Evolutionary conservation across 2,113 vertebrate species (phyloP).

Genomic region (Mesoclemmys tuberculata): DNA sequence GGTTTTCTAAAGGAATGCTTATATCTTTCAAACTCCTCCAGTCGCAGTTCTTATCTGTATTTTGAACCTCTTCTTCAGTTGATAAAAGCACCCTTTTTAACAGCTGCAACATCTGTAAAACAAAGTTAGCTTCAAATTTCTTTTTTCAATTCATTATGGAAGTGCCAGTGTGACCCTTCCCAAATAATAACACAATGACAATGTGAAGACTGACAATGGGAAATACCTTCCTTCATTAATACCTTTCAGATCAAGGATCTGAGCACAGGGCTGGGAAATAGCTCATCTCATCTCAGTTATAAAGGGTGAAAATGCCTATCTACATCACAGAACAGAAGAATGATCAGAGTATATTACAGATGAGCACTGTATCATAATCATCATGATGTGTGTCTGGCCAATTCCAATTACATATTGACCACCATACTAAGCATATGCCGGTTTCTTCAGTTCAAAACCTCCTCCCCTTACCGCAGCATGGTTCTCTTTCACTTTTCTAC

Average conservation of each 20-base stretch:
- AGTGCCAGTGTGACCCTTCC: not conserved
- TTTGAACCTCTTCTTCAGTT: not conserved
- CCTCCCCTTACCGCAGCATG: not conserved
- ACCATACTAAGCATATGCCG: not conserved
- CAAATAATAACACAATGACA: not conserved
- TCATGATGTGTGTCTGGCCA: not conserved
- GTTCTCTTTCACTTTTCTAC: not conserved
- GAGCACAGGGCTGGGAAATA: not conserved
- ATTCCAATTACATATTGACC: not conserved
- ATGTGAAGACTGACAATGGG: not conserved
- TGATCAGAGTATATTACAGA: accelerated
- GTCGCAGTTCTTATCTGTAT: not conserved
- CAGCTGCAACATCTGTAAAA: not conserved
- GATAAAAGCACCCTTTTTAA: not conserved
- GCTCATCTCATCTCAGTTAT: not conserved
- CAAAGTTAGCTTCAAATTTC: not conserved
- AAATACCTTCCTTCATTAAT: not conserved
- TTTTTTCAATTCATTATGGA: not conserved
- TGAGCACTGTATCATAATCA: accelerated
- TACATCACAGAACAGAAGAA: not conserved
- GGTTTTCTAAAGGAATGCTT: not conserved
- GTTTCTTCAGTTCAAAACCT: not conserved
- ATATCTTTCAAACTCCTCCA: not conserved
- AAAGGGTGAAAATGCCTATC: not conserved
- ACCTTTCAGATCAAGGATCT: not conserved